These are phyloP conservation scores for Diplazon laetatorius DNA, from an alignment of 2,888 invertebrate species.

Conservation along the genomic window DNA sequence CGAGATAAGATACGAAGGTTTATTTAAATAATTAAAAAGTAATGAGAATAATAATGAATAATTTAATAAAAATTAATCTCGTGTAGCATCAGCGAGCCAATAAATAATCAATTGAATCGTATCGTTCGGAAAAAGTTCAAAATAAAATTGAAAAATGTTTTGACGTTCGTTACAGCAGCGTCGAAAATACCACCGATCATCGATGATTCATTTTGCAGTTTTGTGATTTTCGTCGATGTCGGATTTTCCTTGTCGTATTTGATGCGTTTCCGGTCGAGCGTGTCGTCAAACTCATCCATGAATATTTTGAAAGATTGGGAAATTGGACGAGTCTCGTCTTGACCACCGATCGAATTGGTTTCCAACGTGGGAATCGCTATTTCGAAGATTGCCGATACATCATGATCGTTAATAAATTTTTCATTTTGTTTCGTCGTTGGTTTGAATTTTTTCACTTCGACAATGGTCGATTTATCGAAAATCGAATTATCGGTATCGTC, in stretches of 20 bases:
- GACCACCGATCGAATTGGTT: constrained; percentile 67
- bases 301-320: constrained; percentile 72
- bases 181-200: constrained; percentile 64
- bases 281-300: constrained; percentile 69
- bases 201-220: constrained; percentile 21
- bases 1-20: neutral
- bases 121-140: constrained; percentile 66
- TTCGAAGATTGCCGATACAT: constrained; percentile 68
- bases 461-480: neutral
- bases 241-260: constrained; percentile 32
- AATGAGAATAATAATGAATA: constrained; percentile 10
- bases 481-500: neutral
- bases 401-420: constrained; percentile 53
- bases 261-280: constrained; percentile 58
- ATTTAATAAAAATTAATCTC: neutral
- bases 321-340: constrained; percentile 70
- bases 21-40: constrained; percentile 17
- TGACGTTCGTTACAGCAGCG: constrained; percentile 67
- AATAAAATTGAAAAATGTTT: constrained; percentile 73
- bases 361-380: constrained; percentile 71
- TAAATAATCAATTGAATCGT: constrained; percentile 50
- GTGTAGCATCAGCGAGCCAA: constrained; percentile 6
- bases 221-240: constrained; percentile 20
- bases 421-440: constrained; percentile 26
- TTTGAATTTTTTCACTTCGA: neutral